Evolutionary conservation across 1,140 invertebrate genomes (phyloP), one percentile per base, ranked within the genome.

Genomic region (Caenorhabditis brenneri): DNA sequence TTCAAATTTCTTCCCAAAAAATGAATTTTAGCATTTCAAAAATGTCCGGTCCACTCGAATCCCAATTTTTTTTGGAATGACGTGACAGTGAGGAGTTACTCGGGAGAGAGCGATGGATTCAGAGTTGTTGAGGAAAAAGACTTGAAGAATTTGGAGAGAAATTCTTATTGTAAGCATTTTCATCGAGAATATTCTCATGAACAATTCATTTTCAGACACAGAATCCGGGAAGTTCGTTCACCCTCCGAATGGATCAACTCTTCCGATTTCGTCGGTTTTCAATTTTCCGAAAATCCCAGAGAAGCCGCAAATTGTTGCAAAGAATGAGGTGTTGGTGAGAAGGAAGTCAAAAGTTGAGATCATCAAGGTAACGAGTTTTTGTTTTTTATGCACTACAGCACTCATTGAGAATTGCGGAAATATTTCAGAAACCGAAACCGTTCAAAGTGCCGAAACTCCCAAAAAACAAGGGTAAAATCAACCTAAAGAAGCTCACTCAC

Each of bases 81-180:
- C 36, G 36, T 42, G 2, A 24, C 36, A 19, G 65, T 74, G 65
- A 74, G 24, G 46, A 46, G 36, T 9, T 74, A 42, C 24, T 22
- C 65, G 46, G 65, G 24, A 1, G 65, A 74, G 24, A 74, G 65
- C 15, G 65, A 74, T 42, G 65, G 36, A 42, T 74, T 74, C 65
- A n/a, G 65, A 24, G 46, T 74, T 74, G 65, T 74, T 22, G n/a
- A 74, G 9, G 65, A 74, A 27, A 46, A 74, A 19, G 36, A 74
- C 3, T n/a, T 74, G 36, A 31, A 42, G 9, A 74, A 74, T 74
- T 19, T 74, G 65, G 36, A 74, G 22, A 74, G 9, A 12, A 36
- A 6, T 15, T 33, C 33, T 12, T 29, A 42, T 7, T 74, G 65
- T 46, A n/a, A 46, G 36, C 24, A 42, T 74, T 42, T 55, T 27